Percentiles rank a stretch among this genome's conserved stretches.
Evolutionary conservation across 1,140 invertebrate genomes (phyloP).

Genomic region (Spodoptera litura): DNA sequence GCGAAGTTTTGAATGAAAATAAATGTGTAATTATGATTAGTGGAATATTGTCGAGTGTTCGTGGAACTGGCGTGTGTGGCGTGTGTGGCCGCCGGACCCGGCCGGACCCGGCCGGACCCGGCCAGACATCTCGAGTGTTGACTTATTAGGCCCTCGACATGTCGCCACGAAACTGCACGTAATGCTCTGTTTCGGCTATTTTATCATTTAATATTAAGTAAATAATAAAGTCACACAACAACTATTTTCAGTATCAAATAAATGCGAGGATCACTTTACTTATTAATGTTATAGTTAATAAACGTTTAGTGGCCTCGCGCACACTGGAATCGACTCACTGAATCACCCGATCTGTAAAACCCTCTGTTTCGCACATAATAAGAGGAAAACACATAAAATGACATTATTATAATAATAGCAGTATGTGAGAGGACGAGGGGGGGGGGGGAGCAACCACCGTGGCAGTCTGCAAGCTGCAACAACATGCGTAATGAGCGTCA

Average conservation of each 20-base stretch:
- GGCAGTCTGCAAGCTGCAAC: conserved; percentile 16
- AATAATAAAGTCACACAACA: no score
- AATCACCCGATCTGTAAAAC: no score
- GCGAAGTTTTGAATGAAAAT: conserved; percentile 56
- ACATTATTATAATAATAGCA: neutral
- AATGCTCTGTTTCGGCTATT: conserved; percentile 5
- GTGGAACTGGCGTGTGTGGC: conserved; percentile 44
- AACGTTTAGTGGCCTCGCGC: no score
- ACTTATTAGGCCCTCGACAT: conserved; percentile 35
- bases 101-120: neutral
- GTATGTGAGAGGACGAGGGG: neutral
- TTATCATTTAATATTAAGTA: no score
- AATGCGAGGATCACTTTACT: no score
- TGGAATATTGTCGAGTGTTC: conserved; percentile 56
- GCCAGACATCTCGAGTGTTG: conserved; percentile 39
- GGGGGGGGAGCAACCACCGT: neutral
- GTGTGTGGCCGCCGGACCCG: neutral
- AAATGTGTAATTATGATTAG: conserved; percentile 61
- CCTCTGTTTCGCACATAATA: neutral
- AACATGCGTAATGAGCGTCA: conserved; percentile 9
- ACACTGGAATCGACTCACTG: no score
- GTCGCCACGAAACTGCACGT: conserved; percentile 2
- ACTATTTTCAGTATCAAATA: no score
- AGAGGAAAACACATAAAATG: neutral
- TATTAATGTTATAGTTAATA: no score